Base-by-base conservation (phyloP, 2,888 invertebrate species). In the Panorpa germanica region DNA sequence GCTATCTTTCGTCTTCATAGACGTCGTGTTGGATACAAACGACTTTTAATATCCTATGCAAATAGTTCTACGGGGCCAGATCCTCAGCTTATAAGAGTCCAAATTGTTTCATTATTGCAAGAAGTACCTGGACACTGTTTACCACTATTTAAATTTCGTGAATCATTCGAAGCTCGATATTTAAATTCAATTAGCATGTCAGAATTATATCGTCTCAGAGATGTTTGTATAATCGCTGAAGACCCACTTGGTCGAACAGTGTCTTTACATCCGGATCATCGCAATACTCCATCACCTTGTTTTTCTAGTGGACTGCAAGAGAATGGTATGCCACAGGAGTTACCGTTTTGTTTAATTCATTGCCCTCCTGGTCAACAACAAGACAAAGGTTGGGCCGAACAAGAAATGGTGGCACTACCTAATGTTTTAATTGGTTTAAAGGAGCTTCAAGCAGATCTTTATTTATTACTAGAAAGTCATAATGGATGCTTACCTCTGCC, bases 81-180 rank as follows among this genome's bases (percentile, higher is more conserved):
- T n/a, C n/a, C n/a, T n/a, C n/a, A n/a, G n/a, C n/a, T n/a, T n/a
- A n/a, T n/a, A n/a, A n/a, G n/a, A n/a, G n/a, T n/a, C n/a, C n/a
- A n/a, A n/a, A n/a, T n/a, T n/a, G n/a, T n/a, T n/a, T 19, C 18
- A 23, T 31, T 30, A 23, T 43, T 49, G 28, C 48, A 70, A 62
- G 81, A 82, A 49, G 75, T 77, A 19, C 77, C 81, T 14, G 69
- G 70, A 7, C 68, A 72, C 47, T 64, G 65, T 35, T 58, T 85
- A 40, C 80, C 81, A 5, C 60, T 85, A 34, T 81, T 80, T 49
- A 77, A 77, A 47, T 78, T 85, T 43, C 68, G 81, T 34, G 77
- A 82, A 50, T 59, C 81, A 43, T 75, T 76, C 46, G 80, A 82
- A 49, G 72, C 73, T 35, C 68, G 81, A n/a, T 77, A 70, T 45